phyloP scores from a whole-genome alignment of 2,113 vertebrate species.

The Psittacula cyanocephala region DNA sequence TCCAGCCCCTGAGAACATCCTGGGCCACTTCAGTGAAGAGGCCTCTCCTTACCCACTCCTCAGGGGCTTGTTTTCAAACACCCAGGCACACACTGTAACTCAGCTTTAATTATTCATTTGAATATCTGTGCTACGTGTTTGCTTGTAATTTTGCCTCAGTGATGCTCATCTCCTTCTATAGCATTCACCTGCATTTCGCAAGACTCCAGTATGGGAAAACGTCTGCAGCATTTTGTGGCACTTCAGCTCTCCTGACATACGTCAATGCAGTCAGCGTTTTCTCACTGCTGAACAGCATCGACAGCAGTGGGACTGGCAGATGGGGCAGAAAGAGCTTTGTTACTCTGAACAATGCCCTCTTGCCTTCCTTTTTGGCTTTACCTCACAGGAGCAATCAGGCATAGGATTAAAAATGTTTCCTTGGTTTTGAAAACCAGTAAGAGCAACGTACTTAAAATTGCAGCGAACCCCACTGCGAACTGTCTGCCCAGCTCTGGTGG shows the following conservation, averaged over 20 bases:
- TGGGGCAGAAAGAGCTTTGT: not conserved
- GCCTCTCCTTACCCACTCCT: not conserved
- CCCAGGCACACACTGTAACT: not conserved
- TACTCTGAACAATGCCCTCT: not conserved
- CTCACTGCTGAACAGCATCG: not conserved
- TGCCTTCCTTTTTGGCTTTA: not conserved
- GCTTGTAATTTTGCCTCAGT: not conserved
- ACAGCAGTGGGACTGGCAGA: not conserved
- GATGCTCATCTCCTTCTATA: not conserved
- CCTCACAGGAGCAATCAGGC: not conserved
- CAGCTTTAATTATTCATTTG: not conserved
- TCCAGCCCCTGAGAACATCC: not conserved
- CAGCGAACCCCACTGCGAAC: not conserved
- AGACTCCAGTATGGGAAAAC: not conserved
- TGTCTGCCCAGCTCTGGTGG: slow-evolving; percentile 25
- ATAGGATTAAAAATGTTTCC: not conserved
- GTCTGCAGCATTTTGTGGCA: not conserved
- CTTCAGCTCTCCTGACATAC: not conserved
- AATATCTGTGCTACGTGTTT: not conserved
- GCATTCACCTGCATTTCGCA: not conserved
- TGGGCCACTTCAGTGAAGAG: not conserved
- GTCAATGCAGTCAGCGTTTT: not conserved
- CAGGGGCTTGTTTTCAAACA: not conserved
- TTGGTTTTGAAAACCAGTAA: slow-evolving; percentile 40
- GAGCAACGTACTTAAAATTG: slow-evolving; percentile 6